phyloP scores from a whole-genome alignment of 1,140 invertebrate species.

The Holotrichia oblita region DNA sequence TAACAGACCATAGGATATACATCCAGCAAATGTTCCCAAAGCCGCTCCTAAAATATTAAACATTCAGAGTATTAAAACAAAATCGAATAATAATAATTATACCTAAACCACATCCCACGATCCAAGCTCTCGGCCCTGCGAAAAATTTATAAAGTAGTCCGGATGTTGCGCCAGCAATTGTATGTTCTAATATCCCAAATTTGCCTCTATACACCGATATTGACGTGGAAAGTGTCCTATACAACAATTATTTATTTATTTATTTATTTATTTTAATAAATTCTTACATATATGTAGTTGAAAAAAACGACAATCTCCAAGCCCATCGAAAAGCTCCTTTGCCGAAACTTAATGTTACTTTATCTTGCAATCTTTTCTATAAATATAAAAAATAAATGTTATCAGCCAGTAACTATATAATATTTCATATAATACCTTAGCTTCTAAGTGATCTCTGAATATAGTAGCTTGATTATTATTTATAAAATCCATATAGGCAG shows the following conservation, averaged over 20 bases:
- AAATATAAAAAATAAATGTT: slow-evolving; percentile 49
- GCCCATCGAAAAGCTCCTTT: slow-evolving; percentile 75
- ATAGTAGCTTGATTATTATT: slow-evolving; percentile 76
- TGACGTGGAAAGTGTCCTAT: slow-evolving; percentile 68
- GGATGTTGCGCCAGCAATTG: slow-evolving; percentile 68
- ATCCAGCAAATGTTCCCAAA: slow-evolving; percentile 66
- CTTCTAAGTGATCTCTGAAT: slow-evolving; percentile 72
- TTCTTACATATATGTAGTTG: slow-evolving; percentile 70
- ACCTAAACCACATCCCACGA: slow-evolving; percentile 70
- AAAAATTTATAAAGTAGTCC: slow-evolving; percentile 71
- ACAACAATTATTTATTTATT: slow-evolving; percentile 48
- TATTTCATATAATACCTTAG: slow-evolving; percentile 66
- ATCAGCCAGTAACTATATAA: neutral
- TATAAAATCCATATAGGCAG: slow-evolving; percentile 73
- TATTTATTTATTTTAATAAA: slow-evolving; percentile 38
- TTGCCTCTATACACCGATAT: slow-evolving; percentile 73
- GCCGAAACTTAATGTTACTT: slow-evolving; percentile 70
- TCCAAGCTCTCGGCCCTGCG: slow-evolving; percentile 70
- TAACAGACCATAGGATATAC: slow-evolving; percentile 61
- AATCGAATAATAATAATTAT: slow-evolving; percentile 42
- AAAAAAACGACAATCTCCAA: slow-evolving; percentile 71
- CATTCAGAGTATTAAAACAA: neutral
- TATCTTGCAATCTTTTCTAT: slow-evolving; percentile 73
- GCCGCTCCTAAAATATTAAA: slow-evolving; percentile 60
- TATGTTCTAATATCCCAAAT: slow-evolving; percentile 71